phyloP scores from a whole-genome alignment of 1,140 invertebrate species.

The Globodera ellingtonae region DNA sequence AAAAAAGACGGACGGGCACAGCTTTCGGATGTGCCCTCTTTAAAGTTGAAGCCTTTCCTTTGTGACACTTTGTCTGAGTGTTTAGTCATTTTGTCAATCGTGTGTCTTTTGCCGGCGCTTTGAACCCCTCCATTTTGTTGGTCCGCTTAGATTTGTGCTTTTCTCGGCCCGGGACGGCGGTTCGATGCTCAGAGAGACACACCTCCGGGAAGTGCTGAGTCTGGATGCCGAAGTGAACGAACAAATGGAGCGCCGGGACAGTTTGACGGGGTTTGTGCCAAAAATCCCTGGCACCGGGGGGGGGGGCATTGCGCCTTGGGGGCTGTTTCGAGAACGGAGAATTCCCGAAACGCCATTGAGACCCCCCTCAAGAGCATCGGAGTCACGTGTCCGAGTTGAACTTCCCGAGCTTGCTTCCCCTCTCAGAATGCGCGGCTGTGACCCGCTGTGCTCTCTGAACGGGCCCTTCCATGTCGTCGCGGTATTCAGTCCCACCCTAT shows the following conservation, averaged over 20 bases:
- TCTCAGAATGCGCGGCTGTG: slow-evolving; percentile 37
- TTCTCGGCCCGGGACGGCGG: slow-evolving; percentile 24
- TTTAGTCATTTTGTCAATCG: no score
- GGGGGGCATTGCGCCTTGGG: no score
- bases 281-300: no score
- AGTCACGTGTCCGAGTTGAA: background rate
- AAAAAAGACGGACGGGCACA: no score
- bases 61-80: no score
- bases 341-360: no score
- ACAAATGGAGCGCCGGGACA: background rate
- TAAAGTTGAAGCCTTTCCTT: no score
- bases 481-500: slow-evolving; percentile 34
- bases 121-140: background rate
- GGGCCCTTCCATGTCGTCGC: slow-evolving; percentile 56
- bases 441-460: slow-evolving; percentile 59
- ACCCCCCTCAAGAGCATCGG: background rate
- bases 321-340: no score
- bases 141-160: slow-evolving; percentile 13
- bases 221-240: slow-evolving; percentile 6
- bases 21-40: no score
- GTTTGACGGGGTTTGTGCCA: background rate
- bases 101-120: no score
- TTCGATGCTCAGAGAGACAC: background rate
- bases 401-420: background rate
- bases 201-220: slow-evolving; percentile 3